Evolutionary conservation across 2,113 vertebrate species (phyloP), one percentile per base, ranked within the genome.

Genomic region (Empidonax traillii): DNA sequence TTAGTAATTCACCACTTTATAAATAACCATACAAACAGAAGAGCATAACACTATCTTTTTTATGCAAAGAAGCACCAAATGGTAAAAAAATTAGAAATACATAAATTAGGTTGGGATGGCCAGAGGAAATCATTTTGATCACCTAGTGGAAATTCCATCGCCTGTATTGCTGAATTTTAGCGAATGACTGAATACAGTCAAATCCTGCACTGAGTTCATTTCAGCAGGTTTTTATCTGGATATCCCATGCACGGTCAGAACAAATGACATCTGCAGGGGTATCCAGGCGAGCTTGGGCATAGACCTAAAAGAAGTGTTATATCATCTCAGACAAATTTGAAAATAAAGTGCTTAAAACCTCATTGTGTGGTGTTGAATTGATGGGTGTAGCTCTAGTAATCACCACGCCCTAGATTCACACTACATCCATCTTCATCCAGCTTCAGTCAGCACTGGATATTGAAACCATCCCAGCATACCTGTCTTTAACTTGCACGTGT

Each of bases 401-500:
- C 63, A 37, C 33, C 25, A 21, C 76, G 33, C 22, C 59, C 63
- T 88, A 59, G 47, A 55, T 67, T 87, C 55, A 65, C 39, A 69
- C 25, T 49, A n/a, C 27, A 78, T 93, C 83, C 52, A 10, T 90
- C 83, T 92, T 92, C 65, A 84, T 67, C 44, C 47, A 20, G 14
- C 51, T 43, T 85, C 67, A 90, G 41, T 75, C 92, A 86, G 30
- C 90, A 25, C 2, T 68, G 49, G 49, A 17, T 93, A 78, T 61
- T 75, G 88, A 94, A 93, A 87, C 35, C 6, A 75, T 39, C 49
- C 25, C 85, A 61, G 52, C 41, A 90, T 85, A 92, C 31, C 69
- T 90, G 58, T 85, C 61, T 92, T 74, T 75, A 84, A 92, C 89
- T 92, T 96, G 39, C 79, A 86, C 17, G 30, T 35, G 63, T 35